Evolutionary conservation across 2,888 invertebrate species (phyloP), one percentile per base, ranked within the genome.

Genomic region (Philereme vetulata): DNA sequence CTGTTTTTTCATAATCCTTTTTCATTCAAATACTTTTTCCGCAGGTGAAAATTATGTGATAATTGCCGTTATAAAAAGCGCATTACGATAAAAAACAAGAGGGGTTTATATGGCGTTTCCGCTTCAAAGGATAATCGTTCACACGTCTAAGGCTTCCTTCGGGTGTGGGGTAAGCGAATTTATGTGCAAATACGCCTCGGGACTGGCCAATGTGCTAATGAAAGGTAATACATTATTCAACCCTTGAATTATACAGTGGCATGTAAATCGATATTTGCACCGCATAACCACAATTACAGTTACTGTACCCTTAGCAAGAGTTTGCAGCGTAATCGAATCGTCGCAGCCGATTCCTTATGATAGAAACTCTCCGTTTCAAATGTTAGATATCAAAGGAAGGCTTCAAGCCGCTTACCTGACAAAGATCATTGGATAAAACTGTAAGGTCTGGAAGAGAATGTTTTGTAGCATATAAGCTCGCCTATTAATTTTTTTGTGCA

Each of bases 171-270:
- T 88, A 84, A 84, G 83, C 85, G 86, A 90, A 90, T 90, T 90
- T 88, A 90, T 86, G 90, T 92, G 91, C 90, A 90, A 92, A 92
- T 90, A 90, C 86, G 85, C 84, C 86, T 79, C 82, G 82, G 86
- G 84, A 84, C 86, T 86, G 86, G 83, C 88, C 88, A 86, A 88
- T 90, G 90, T 90, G 90, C 90, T 91, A 92, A 92, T 92, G 91
- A 91, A 91, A 88, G 88, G 88, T 86, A 85, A 91, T 91, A 91
- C 91, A 91, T 92, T 90, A 92, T 92, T 92, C 91, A 92, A 85
- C 84, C 88, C 81, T 85, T 89, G 90, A 90, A 91, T 90, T 91
- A 91, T 90, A 90, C 92, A 89, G 88, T 84, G 85, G 85, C 86
- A 88, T 90, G 90, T 90, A 89, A 90, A 92, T 92, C 90, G 90